phyloP scores from a whole-genome alignment of 2,888 invertebrate genomes.

The Yponomeuta plumbellus region DNA sequence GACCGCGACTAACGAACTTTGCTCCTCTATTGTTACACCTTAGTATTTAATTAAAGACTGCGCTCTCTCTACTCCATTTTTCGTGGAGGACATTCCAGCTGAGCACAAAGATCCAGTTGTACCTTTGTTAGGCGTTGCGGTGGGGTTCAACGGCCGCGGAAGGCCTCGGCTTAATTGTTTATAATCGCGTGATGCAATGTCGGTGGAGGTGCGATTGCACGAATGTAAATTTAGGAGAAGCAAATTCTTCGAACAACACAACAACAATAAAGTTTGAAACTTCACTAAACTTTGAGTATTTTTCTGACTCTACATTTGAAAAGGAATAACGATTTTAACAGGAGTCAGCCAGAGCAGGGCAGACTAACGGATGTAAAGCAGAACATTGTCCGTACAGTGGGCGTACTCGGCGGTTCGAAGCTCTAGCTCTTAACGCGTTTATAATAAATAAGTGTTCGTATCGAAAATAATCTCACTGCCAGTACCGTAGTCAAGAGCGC shows the following conservation, averaged over 20 bases:
- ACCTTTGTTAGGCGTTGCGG: conserved; percentile 30
- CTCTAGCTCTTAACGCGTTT: no score
- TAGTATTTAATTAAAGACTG: background rate
- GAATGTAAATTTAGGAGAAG: conserved; percentile 4
- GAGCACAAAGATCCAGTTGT: conserved; percentile 35
- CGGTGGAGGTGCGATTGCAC: conserved; percentile 20
- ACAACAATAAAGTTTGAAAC: no score
- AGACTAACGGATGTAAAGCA: background rate
- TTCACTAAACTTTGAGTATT: background rate
- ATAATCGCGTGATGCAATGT: conserved; percentile 47
- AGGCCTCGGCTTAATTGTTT: conserved; percentile 41
- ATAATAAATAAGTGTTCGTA: no score
- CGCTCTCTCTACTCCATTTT: background rate
- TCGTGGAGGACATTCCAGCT: conserved; percentile 17
- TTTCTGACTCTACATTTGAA: background rate
- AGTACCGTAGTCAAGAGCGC: conserved; percentile 28
- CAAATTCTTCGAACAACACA: background rate
- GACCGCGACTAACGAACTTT: conserved; percentile 18
- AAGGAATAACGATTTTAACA: background rate
- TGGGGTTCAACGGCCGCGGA: conserved; percentile 40
- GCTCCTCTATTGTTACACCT: conserved; percentile 10
- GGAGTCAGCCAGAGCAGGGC: background rate
- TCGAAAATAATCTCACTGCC: no score
- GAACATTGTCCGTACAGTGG: background rate
- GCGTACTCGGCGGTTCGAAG: no score